Percentiles rank a stretch among this genome's conserved stretches.
These are phyloP conservation scores for Brachyhypopomus occidentalis DNA, from an alignment of 2,113 vertebrate genomes.

Conservation along the genomic window DNA sequence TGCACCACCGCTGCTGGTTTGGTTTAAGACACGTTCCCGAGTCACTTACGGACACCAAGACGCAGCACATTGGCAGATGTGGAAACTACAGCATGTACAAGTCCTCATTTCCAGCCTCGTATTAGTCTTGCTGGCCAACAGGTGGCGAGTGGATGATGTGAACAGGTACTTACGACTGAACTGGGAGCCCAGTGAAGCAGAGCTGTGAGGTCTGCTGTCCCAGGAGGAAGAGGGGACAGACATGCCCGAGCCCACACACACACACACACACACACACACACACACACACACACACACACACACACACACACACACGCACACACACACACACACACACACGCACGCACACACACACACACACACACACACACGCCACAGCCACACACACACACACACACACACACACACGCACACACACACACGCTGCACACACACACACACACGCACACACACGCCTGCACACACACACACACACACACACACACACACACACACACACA, in stretches of 20 bases:
- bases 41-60: no score
- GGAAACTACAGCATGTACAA: no score
- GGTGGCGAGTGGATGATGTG: not conserved
- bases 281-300: slow-evolving; percentile 5
- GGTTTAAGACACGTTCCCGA: no score
- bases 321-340: not conserved
- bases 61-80: no score
- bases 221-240: slow-evolving; percentile 79
- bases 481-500: slow-evolving; percentile 13
- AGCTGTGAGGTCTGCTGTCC: slow-evolving; percentile 84
- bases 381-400: not conserved
- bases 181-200: slow-evolving; percentile 79
- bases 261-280: not conserved
- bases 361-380: slow-evolving; percentile 9
- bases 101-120: no score
- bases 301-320: not conserved
- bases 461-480: not conserved
- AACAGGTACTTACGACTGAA: slow-evolving; percentile 84
- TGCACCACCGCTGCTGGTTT: not conserved
- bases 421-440: not conserved
- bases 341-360: not conserved
- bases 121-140: no score
- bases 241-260: slow-evolving; percentile 55
- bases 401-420: slow-evolving; percentile 14
- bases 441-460: not conserved